Base-by-base conservation (phyloP, 2,113 vertebrate genomes). In the Spilogale gracilis region DNA sequence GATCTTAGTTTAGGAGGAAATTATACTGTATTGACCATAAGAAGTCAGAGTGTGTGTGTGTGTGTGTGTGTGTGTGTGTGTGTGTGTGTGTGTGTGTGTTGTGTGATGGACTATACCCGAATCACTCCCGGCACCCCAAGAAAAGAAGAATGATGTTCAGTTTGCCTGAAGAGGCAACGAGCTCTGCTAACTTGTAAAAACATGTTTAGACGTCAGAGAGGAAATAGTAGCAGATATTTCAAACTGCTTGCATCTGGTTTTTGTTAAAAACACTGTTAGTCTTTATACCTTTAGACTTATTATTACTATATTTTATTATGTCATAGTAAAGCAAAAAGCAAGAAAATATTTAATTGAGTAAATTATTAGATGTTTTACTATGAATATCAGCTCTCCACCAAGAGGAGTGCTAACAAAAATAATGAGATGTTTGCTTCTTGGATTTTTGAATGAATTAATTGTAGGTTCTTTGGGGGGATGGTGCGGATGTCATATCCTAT, bases 221-320 rank as follows among this genome's bases (percentile, higher is more conserved):
- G 71, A 96, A 97, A 89, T 94, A 84, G 93, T 97, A 95, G 97
- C 61, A 95, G 96, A 82, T 96, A 90, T 96, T 96, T 92, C 97
- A 97, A 97, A 73, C 50, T 85, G 52, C 60, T 78, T 92, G 58
- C 91, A 86, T 98, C 98, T 98, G 97, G 83, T 97, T 98, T 98
- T 95, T 95, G 93, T 98, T 98, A 97, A 97, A 98, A 97, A 94
- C 45, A 85, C 76, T 88, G 71, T 88, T 17, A 71, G 61, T 96
- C 97, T 91, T 97, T 96, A 94, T 96, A 91, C 17, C 89, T 54
- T 92, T 93, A 43, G 61, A 12, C 89, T 83, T 95, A 83, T 97
- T 89, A 96, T 78, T 97, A 87, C 56, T 1, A 0, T 84, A 13
- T 97, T 98, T 98, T 74, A 93, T 95, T 95, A 52, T 96, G 63